Conservation (phyloP, 2,113 vertebrate species). For the Boleophthalmus pectinirostris region DNA sequence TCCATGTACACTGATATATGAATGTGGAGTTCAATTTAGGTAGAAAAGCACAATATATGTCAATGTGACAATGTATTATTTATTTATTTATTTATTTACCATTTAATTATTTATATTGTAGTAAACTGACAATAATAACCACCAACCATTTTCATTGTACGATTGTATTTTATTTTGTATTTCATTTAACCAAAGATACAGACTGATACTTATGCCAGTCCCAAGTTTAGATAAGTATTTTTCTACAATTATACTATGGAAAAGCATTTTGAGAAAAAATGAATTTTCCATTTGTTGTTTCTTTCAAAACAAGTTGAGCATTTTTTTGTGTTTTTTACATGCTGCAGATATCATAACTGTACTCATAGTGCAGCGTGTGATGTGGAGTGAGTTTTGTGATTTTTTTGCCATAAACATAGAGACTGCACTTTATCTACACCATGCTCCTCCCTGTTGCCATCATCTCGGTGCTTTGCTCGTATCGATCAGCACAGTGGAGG, state of each 20-base stretch:
- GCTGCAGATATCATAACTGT: neutral
- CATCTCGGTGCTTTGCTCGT: constrained; percentile 19
- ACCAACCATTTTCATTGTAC: no score
- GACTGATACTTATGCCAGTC: no score
- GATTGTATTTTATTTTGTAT: neutral
- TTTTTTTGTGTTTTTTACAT: neutral
- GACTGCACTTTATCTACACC: neutral
- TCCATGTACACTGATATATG: neutral
- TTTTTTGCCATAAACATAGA: neutral
- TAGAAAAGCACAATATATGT: neutral
- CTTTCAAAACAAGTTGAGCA: no score
- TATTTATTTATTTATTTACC: no score
- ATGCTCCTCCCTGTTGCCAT: constrained; percentile 7
- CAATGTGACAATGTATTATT: no score
- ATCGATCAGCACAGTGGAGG: constrained; percentile 66
- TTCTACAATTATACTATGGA: no score
- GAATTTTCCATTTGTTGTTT: no score
- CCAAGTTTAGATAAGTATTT: no score
- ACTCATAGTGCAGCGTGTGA: neutral
- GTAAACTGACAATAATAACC: no score
- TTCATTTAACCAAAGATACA: no score
- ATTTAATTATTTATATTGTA: no score
- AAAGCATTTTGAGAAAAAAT: no score
- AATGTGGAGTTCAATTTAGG: neutral
- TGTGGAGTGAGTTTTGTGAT: neutral